phyloP scores from a whole-genome alignment of 2,797 vertebrate genomes.

The Dendrocincla tyrannina region DNA sequence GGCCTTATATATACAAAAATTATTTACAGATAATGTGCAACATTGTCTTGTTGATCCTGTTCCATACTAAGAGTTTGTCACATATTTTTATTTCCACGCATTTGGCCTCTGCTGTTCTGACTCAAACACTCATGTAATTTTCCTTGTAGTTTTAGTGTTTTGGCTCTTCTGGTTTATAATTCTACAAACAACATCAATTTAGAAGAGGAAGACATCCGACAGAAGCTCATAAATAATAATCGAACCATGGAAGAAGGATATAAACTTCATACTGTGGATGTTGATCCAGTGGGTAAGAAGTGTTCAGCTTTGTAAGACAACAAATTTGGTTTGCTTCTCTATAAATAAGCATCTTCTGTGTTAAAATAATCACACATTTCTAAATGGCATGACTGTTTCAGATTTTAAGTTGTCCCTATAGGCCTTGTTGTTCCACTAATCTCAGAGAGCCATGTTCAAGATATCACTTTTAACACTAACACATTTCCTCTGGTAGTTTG shows the following conservation, averaged over 20 bases:
- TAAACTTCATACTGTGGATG: constrained; percentile 65
- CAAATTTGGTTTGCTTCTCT: neutral
- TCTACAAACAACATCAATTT: constrained; percentile 80
- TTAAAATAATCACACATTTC: neutral
- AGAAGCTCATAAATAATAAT: constrained; percentile 71
- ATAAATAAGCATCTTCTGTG: neutral
- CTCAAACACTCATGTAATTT: constrained; percentile 20
- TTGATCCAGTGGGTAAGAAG: constrained; percentile 82
- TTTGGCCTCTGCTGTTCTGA: constrained; percentile 13
- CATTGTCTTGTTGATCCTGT: neutral
- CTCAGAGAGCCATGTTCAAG: neutral
- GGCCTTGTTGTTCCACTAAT: neutral
- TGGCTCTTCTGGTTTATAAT: constrained; percentile 84
- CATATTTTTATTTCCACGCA: constrained; percentile 16
- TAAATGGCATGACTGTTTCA: neutral
- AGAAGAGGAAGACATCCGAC: constrained; percentile 76
- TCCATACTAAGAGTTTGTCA: neutral
- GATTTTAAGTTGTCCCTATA: neutral
- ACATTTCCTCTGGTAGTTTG: neutral
- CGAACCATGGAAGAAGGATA: constrained; percentile 69
- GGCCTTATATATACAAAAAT: neutral
- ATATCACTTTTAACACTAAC: neutral
- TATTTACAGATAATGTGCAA: neutral
- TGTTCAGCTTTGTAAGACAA: neutral
- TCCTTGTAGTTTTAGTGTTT: constrained; percentile 79